These are phyloP conservation scores for Alentia gelatinosa DNA, from an alignment of 2,888 invertebrate species.

Conservation along the genomic window DNA sequence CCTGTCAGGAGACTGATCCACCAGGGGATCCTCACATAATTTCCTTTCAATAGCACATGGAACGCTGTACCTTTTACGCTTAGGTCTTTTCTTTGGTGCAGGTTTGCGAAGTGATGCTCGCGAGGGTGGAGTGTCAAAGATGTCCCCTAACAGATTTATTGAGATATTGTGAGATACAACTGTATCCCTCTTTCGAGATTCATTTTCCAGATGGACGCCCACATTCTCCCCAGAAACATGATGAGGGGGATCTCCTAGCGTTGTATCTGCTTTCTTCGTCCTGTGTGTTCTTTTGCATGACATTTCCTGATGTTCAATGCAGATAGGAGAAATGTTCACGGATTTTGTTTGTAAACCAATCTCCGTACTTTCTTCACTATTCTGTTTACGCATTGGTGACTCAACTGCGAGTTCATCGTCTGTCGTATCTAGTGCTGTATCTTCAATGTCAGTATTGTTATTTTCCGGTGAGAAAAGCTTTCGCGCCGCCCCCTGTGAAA, in stretches of 20 bases:
- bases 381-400: not conserved
- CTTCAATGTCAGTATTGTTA: constrained; percentile 8
- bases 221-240: too few species aligned
- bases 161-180: too few species aligned
- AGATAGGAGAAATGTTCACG: too few species aligned
- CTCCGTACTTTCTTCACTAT: not conserved
- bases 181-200: too few species aligned
- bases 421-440: not conserved
- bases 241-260: too few species aligned
- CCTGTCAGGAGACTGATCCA: not conserved
- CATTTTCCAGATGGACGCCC: too few species aligned
- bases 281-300: too few species aligned
- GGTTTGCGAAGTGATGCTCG: constrained; percentile 21
- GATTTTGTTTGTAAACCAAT: too few species aligned
- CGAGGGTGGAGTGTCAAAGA: constrained; percentile 12
- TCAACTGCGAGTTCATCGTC: not conserved
- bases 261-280: too few species aligned
- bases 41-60: not conserved
- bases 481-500: constrained; percentile 29
- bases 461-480: constrained; percentile 33
- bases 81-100: not conserved
- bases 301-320: too few species aligned
- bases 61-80: not conserved
- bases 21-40: not conserved
- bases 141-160: not conserved